A percentile compares a stretch with the other conserved stretches of the same genome.
phyloP scores from a whole-genome alignment of 2,888 invertebrate genomes.

The Lottia scabra region DNA sequence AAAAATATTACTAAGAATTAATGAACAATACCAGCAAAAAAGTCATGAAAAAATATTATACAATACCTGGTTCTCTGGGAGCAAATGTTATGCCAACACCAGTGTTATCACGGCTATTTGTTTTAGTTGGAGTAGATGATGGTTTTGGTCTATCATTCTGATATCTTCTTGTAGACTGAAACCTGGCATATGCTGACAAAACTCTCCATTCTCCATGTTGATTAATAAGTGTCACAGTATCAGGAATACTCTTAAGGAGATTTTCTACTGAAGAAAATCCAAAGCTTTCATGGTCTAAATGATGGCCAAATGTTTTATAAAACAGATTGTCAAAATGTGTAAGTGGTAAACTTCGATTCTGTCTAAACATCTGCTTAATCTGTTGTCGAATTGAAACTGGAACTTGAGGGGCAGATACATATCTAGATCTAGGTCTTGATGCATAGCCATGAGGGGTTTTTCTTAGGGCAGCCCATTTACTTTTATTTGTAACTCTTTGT shows the following conservation, averaged over 20 bases:
- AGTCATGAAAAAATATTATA: too few relatives aligned
- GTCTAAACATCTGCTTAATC: constrained; percentile 39
- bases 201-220: constrained; percentile 42
- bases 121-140: neutral
- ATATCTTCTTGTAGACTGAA: neutral
- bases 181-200: constrained; percentile 22
- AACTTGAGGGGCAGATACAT: constrained; percentile 27
- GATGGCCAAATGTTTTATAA: constrained; percentile 40
- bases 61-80: too few relatives aligned
- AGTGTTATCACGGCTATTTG: neutral
- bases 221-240: constrained; percentile 37
- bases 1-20: too few relatives aligned
- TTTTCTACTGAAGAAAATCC: constrained; percentile 44
- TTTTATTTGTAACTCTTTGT: constrained; percentile 46
- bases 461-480: constrained; percentile 40
- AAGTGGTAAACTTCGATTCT: constrained; percentile 39
- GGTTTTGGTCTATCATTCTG: neutral
- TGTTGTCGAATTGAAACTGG: constrained; percentile 41
- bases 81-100: too few relatives aligned
- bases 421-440: neutral
- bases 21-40: too few relatives aligned
- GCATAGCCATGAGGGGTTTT: constrained; percentile 2
- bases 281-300: constrained; percentile 35
- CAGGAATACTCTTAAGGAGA: constrained; percentile 38
- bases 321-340: constrained; percentile 44